A percentile compares a stretch with the other conserved stretches of the same genome.
Conservation (phyloP, 2,888 invertebrate species). For the Loripinus fragilis region DNA sequence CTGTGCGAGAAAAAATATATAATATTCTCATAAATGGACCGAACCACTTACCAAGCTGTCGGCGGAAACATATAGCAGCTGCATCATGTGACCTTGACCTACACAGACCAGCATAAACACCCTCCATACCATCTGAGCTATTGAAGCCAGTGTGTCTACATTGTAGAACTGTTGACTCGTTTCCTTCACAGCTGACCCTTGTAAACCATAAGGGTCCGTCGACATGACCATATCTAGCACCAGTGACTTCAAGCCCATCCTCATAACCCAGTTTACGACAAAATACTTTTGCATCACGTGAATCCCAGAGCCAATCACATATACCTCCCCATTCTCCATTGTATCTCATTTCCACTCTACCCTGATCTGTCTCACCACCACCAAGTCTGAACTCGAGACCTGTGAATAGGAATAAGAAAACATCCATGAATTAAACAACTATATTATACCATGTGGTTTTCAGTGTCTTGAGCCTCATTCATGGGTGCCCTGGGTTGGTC, state of each 20-base stretch:
- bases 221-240: slow-evolving; percentile 52
- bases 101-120: slow-evolving; percentile 65
- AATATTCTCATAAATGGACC: no score
- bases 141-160: slow-evolving; percentile 72
- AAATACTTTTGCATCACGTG: slow-evolving; percentile 69
- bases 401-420: slow-evolving; percentile 7
- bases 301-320: slow-evolving; percentile 71
- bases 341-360: slow-evolving; percentile 71
- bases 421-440: no score
- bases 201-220: slow-evolving; percentile 68
- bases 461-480: no score
- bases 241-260: slow-evolving; percentile 62
- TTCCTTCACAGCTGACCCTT: slow-evolving; percentile 64
- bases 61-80: slow-evolving; percentile 70
- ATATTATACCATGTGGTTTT: no score
- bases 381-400: slow-evolving; percentile 64
- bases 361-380: slow-evolving; percentile 64
- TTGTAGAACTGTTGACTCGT: slow-evolving; percentile 63
- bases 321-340: slow-evolving; percentile 72
- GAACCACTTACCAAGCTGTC: slow-evolving; percentile 63
- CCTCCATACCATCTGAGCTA: slow-evolving; percentile 59
- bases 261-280: slow-evolving; percentile 65
- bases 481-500: no score
- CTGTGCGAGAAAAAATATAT: no score
- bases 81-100: slow-evolving; percentile 65